Evolutionary conservation across 30 jellyfish, hydroid and myxozoan species (phyloP), one percentile per base, ranked within the genome.

Genomic region (Aurelia sp.): DNA sequence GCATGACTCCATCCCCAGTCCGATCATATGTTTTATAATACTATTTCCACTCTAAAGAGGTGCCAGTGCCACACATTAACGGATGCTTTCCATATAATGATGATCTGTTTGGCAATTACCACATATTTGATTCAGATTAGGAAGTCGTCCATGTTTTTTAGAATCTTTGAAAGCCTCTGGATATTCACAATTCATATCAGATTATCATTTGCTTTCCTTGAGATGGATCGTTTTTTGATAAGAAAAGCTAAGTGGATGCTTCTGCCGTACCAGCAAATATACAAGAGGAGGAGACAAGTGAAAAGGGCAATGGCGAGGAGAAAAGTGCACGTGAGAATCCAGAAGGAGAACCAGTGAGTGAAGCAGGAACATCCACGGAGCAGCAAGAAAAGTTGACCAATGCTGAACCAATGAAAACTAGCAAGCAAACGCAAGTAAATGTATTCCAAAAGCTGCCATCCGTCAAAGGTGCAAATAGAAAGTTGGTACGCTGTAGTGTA

Each of bases 1-100:
- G n/a, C n/a, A n/a, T n/a, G n/a, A n/a, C n/a, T n/a, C n/a, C n/a
- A 66, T 66, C 77, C 77, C 77, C 47, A 66, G 77, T 66, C 77
- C 77, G 77, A 66, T 66, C 77, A 66, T 66, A 66, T 66, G 77
- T 66, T 66, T 66, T 19, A 66, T 66, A 66, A 24, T 66, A 66
- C 44, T 13, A 66, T 13, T 66, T 13, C 19, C 77, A 27, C 1
- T 66, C 19, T 27, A 66, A 66, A 57, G 19, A 38, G 38, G 1
- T 61, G 19, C 24, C 24, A 61, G 38, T 38, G 24, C 24, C 24
- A 61, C 19, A 61, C 19, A 61, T 38, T 18, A 61, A 0, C 72
- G 19, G 72, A 61, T 31, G 38, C 72, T 18, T 18, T 38, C 72
- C 24, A 16, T 0, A 18, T 61, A 38, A 31, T 18, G 19, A 18